Evolutionary conservation across 1,140 invertebrate species (phyloP).

Genomic region (Proctacanthus coquilletti): DNA sequence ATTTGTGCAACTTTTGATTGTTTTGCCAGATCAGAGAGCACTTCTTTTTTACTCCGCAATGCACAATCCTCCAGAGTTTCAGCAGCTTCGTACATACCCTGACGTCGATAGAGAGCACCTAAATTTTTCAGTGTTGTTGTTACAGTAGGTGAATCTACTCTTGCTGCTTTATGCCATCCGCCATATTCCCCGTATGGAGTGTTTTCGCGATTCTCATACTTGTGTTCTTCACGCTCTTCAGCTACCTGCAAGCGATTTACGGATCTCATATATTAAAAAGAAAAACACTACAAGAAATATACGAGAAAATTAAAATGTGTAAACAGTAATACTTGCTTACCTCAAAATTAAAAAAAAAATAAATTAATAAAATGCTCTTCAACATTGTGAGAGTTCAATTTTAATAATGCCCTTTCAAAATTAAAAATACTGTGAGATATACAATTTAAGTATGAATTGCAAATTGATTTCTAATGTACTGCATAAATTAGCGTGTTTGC

Average conservation of each 20-base stretch:
- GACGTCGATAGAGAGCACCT: conserved; percentile 88
- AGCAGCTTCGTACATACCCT: conserved; percentile 97
- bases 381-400: not conserved
- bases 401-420: too few relatives aligned
- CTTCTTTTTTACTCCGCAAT: conserved; percentile 83
- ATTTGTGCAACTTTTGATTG: conserved; percentile 69
- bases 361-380: conserved; percentile 1
- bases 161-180: conserved; percentile 97
- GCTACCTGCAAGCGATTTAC: too few relatives aligned
- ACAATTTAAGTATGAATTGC: too few relatives aligned
- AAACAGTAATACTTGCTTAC: too few relatives aligned
- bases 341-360: conserved; percentile 5
- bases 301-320: too few relatives aligned
- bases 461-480: too few relatives aligned
- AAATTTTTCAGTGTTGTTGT: conserved; percentile 95
- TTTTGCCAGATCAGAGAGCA: conserved; percentile 78
- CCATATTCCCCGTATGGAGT: conserved; percentile 88
- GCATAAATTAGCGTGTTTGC: too few relatives aligned
- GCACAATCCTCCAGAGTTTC: conserved; percentile 97
- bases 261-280: too few relatives aligned
- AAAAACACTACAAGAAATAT: too few relatives aligned
- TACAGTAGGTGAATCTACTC: conserved; percentile 94
- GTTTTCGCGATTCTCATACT: conserved; percentile 80
- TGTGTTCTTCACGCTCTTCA: conserved; percentile 92
- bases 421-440: too few relatives aligned